Percentiles rank a stretch among this genome's conserved stretches.
phyloP scores from a whole-genome alignment of 23 tunicate genomes.

The Halocynthia roretzi region DNA sequence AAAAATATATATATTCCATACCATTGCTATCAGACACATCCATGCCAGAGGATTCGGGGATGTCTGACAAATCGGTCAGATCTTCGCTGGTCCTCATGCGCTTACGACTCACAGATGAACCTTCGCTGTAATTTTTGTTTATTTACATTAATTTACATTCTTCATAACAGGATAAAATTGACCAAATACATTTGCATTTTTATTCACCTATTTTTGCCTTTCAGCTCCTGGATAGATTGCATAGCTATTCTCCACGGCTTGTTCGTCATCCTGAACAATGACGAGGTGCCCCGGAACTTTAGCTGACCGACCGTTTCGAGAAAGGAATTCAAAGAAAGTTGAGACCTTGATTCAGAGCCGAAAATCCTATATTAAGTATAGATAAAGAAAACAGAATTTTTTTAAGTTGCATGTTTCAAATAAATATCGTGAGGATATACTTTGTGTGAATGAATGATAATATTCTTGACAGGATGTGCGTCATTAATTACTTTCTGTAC shows the following conservation, averaged over 20 bases:
- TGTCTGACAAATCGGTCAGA: not conserved
- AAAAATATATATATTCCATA: not conserved
- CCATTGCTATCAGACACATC: not conserved
- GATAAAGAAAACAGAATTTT: not conserved
- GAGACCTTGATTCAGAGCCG: conserved; percentile 46
- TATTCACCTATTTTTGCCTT: not conserved
- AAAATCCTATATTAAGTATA: conserved; percentile 40
- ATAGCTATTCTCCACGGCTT: conserved; percentile 46
- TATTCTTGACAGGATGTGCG: no score
- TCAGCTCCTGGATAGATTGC: not conserved
- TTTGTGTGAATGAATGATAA: not conserved
- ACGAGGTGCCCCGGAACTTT: conserved; percentile 92
- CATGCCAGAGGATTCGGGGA: conserved; percentile 1
- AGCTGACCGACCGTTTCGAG: conserved; percentile 89
- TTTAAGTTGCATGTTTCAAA: not conserved
- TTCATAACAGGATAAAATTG: not conserved
- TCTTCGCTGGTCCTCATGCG: not conserved
- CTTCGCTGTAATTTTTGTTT: not conserved
- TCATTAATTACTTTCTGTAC: no score
- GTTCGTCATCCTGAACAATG: conserved; percentile 62
- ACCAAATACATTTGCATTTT: not conserved
- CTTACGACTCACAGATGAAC: not conserved
- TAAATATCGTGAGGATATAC: not conserved
- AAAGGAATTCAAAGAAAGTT: conserved; percentile 52
- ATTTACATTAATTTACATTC: not conserved